Percentiles rank a stretch among this genome's conserved stretches.
Evolutionary conservation across 2,113 vertebrate genomes (phyloP).

Genomic region (Grammomys surdaster): DNA sequence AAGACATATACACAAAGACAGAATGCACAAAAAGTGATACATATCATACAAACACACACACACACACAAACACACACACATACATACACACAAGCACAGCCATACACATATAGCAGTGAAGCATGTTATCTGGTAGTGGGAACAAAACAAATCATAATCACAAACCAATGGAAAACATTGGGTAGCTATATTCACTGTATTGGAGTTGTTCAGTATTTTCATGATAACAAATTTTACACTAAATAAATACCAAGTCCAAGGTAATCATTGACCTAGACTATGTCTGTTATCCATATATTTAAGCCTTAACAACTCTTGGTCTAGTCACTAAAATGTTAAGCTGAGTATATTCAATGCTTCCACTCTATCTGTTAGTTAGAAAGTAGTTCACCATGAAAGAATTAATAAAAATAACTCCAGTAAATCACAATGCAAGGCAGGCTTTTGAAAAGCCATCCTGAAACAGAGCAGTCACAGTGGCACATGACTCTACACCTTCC

Average conservation of each 20-base stretch:
- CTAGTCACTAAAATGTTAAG: conserved; percentile 54
- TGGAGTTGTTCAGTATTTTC: conserved; percentile 11
- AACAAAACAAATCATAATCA: conserved; percentile 21
- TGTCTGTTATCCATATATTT: conserved; percentile 25
- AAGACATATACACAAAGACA: no score
- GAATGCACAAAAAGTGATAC: no score
- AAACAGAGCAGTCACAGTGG: not conserved
- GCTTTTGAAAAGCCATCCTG: fast-evolving
- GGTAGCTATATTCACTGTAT: not conserved
- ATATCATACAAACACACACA: not conserved
- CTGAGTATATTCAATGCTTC: conserved; percentile 23
- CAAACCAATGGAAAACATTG: not conserved
- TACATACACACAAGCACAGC: not conserved
- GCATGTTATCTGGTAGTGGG: not conserved
- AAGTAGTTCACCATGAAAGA: not conserved
- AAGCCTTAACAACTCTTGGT: not conserved
- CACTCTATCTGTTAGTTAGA: not conserved
- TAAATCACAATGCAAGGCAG: not conserved
- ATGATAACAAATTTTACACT: not conserved
- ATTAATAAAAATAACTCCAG: not conserved
- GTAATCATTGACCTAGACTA: not conserved
- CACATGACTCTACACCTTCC: not conserved
- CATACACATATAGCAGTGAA: not conserved
- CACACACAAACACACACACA: not conserved
- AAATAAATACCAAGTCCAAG: conserved; percentile 26